Percentiles rank a stretch among this genome's conserved stretches.
These are phyloP conservation scores for Rousettus leschenaultii DNA, from an alignment of 2,113 vertebrate genomes.

Conservation along the genomic window DNA sequence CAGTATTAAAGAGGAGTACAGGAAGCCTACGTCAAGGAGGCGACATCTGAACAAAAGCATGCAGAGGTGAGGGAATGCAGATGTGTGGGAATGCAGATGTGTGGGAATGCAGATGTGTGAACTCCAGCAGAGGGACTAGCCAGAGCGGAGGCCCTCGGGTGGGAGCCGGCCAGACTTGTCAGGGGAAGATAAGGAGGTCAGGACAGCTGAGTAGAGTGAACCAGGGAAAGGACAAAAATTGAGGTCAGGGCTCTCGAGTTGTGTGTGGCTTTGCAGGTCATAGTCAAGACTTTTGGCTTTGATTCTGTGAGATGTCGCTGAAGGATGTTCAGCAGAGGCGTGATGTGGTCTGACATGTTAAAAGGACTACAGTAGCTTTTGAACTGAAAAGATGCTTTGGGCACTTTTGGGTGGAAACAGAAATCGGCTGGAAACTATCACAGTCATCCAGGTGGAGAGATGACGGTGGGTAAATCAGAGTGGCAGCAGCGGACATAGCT, in stretches of 20 bases:
- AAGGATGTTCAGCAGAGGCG: background rate
- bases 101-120: background rate
- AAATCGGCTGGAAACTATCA: background rate
- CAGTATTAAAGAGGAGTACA: background rate
- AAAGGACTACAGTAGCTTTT: background rate
- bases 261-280: background rate
- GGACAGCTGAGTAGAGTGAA: background rate
- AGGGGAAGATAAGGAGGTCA: background rate
- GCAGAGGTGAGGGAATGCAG: background rate
- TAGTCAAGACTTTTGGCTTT: background rate
- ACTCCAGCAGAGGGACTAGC: background rate
- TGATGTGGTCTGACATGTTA: background rate
- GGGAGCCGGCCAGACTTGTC: background rate
- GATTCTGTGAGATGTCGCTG: background rate
- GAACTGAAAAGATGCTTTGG: background rate
- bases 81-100: too few species aligned
- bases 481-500: background rate
- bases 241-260: background rate
- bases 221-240: background rate
- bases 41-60: background rate
- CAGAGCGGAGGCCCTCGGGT: rapidly evolving
- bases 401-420: background rate
- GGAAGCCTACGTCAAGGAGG: background rate
- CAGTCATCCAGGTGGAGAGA: background rate
- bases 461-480: background rate